These are phyloP conservation scores for Autographa gamma DNA, from an alignment of 2,888 invertebrate genomes.

Conservation along the genomic window DNA sequence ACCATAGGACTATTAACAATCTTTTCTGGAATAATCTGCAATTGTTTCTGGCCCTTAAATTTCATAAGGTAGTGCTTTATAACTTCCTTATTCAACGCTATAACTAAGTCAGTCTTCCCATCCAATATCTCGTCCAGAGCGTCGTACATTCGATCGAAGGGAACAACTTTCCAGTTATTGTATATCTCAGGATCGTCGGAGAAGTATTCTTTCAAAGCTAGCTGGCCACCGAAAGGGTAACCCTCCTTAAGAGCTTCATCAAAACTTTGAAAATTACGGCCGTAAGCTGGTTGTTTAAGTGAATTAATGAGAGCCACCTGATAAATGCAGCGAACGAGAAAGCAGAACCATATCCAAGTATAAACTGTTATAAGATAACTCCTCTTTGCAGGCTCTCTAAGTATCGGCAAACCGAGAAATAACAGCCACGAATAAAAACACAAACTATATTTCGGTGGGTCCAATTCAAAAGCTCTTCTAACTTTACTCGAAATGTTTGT, in stretches of 20 bases:
- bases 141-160: conserved; percentile 44
- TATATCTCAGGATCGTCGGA: conserved; percentile 65
- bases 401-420: conserved; percentile 72
- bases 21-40: conserved; percentile 74
- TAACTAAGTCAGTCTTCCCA: conserved; percentile 67
- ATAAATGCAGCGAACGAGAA: conserved; percentile 72
- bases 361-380: conserved; percentile 63
- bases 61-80: conserved; percentile 64
- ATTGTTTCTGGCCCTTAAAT: conserved; percentile 60
- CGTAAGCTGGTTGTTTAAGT: conserved; percentile 65
- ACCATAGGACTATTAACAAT: conserved; percentile 75
- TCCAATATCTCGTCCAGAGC: conserved; percentile 65
- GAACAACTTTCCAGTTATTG: conserved; percentile 65
- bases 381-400: conserved; percentile 62
- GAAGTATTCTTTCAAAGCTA: conserved; percentile 68
- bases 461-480: conserved; percentile 57
- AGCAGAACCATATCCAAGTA: conserved; percentile 74
- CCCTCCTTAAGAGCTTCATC: conserved; percentile 57
- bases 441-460: conserved; percentile 64
- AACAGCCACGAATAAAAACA: conserved; percentile 73
- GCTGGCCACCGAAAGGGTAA: conserved; percentile 68
- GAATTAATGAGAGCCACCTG: conserved; percentile 71
- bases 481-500: conserved; percentile 60
- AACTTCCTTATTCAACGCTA: conserved; percentile 70
- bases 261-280: conserved; percentile 60